phyloP scores from a whole-genome alignment of 2,888 invertebrate genomes.

The Catocala fraxini region DNA sequence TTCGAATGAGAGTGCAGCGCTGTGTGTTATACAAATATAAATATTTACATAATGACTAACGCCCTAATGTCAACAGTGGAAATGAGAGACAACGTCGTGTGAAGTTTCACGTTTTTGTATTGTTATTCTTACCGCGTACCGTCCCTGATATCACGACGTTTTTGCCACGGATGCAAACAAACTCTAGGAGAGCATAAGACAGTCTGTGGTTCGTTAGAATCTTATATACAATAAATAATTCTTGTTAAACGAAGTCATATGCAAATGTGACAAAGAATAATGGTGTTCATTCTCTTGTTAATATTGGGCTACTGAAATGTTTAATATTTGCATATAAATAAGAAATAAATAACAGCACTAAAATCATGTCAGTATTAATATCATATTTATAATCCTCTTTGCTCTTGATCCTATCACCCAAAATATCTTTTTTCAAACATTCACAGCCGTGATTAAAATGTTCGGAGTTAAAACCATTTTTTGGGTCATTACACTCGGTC shows the following conservation, averaged over 20 bases:
- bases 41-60: constrained; percentile 54
- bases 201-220: constrained; percentile 6
- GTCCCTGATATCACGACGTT: constrained; percentile 16
- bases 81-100: constrained; percentile 30
- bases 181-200: constrained; percentile 3
- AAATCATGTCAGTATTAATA: too few relatives aligned
- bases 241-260: background rate
- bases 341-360: too few relatives aligned
- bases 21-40: constrained; percentile 10
- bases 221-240: constrained; percentile 4
- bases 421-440: too few relatives aligned
- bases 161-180: constrained; percentile 8
- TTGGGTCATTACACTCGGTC: background rate
- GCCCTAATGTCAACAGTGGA: constrained; percentile 36
- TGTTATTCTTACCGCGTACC: constrained; percentile 26
- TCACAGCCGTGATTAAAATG: too few relatives aligned
- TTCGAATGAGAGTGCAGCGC: constrained; percentile 3
- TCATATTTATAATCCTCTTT: too few relatives aligned
- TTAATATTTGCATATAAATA: too few relatives aligned
- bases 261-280: constrained; percentile 7
- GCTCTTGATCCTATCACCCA: too few relatives aligned
- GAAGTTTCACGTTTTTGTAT: constrained; percentile 18
- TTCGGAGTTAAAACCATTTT: too few relatives aligned
- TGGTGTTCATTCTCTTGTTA: background rate
- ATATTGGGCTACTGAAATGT: background rate